These are phyloP conservation scores for Rhyacophila brunnea DNA, from an alignment of 1,140 invertebrate genomes.

Conservation along the genomic window DNA sequence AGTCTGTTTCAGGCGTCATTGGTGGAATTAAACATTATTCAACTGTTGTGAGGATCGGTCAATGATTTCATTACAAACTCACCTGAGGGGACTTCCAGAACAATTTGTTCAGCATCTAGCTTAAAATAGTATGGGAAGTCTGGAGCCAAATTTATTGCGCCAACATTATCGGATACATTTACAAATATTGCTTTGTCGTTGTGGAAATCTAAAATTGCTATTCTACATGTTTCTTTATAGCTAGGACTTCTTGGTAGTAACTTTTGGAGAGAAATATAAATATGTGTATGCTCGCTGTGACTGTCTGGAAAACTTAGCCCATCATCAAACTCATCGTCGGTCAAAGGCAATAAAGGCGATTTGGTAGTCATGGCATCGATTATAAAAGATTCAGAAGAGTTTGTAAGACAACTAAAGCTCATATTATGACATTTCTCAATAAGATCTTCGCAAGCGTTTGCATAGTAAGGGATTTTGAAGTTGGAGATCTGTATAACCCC, in stretches of 20 bases:
- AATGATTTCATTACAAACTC: conserved; percentile 4
- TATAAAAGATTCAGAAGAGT: conserved; percentile 5
- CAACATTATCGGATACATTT: conserved; percentile 11
- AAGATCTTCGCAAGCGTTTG: background rate
- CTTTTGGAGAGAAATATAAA: conserved; percentile 26
- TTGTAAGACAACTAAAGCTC: background rate
- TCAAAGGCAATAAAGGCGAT: background rate
- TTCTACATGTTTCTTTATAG: conserved; percentile 20
- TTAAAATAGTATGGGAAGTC: conserved; percentile 21
- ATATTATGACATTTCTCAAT: conserved; percentile 1
- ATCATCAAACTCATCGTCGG: conserved; percentile 23
- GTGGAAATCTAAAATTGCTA: conserved; percentile 13
- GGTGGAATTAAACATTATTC: too few relatives aligned
- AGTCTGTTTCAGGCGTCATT: too few relatives aligned
- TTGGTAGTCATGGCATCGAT: background rate
- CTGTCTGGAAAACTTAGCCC: conserved; percentile 1
- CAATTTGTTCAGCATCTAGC: conserved; percentile 5
- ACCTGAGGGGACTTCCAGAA: conserved; percentile 12
- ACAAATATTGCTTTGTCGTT: conserved; percentile 16
- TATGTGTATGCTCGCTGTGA: background rate
- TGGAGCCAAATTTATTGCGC: conserved; percentile 15
- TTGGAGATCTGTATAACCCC: conserved; percentile 16
- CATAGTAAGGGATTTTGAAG: conserved; percentile 9
- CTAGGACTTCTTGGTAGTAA: conserved; percentile 16
- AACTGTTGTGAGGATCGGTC: too few relatives aligned